Base-by-base conservation (phyloP, 2,797 vertebrate species). In the Diceros bicornis region DNA sequence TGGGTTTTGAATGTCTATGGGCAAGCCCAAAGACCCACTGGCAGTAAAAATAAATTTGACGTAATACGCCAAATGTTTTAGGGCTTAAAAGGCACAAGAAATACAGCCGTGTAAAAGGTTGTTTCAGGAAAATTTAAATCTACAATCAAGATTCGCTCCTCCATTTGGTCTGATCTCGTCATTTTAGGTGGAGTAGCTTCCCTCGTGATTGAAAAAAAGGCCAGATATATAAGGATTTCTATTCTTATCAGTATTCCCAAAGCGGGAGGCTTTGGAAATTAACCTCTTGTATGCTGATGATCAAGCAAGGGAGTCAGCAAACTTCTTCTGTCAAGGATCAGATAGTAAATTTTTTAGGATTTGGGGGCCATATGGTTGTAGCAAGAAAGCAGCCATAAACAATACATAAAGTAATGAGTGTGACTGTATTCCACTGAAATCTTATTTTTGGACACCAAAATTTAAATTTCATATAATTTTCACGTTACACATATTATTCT, bases 11-110 rank as follows among this genome's bases (percentile, higher is more conserved):
- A 82, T 52, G 20, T 84, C 20, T 52, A 12, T 50, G 44, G 44
- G 29, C 34, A 90, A 96, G 78, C n/a, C 34, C 91, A 91, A 71
- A 75, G 57, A 61, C 27, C 14, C 55, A 34, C 20, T 25, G 18
- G 79, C 34, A 96, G 18, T 82, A 87, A 91, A 96, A 85, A 62
- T 47, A 93, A 93, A 96, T 96, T 74, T 66, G 41, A 93, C 8
- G 69, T 83, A 91, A 95, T 69, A 20, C 47, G 4, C 50, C 72
- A 7, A 86, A 62, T 86, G 29, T 55, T 81, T 77, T 61, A 74
- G 23, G 25, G 29, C 52, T 87, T 52, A 82, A 72, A 69, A 44
- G 7, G 12, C 72, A 77, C 1, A 74, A 86, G 27, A 89, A 72
- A 74, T 62, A 27, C 12, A 87, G 95, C 37, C 84, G 62, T 84